phyloP scores from a whole-genome alignment of 2,113 vertebrate species.

The Eptatretus burgeri region DNA sequence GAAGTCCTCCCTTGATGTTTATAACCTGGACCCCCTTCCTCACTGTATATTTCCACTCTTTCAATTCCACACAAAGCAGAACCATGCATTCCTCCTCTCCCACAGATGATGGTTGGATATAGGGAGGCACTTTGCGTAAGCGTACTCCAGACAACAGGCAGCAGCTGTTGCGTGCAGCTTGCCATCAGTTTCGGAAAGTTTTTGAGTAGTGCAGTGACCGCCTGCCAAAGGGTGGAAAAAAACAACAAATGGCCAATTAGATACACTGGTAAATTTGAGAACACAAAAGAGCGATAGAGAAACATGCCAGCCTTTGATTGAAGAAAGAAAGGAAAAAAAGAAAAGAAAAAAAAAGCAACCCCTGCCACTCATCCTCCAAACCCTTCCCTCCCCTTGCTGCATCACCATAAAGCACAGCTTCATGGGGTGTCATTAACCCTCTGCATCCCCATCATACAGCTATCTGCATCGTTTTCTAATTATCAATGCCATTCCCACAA shows the following conservation, averaged over 20 bases:
- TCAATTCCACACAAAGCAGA: no score
- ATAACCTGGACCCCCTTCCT: not conserved
- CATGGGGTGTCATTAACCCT: not conserved
- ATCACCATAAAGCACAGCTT: not conserved
- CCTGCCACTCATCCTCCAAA: not conserved
- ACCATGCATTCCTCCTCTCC: not conserved
- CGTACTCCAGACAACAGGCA: slow-evolving; percentile 87
- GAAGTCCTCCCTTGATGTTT: not conserved
- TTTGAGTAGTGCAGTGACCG: slow-evolving; percentile 77
- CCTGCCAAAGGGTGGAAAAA: slow-evolving; percentile 18
- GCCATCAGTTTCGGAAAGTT: slow-evolving; percentile 95
- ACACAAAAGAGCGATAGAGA: no score
- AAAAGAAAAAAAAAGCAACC: no score
- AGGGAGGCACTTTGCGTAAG: slow-evolving; percentile 87
- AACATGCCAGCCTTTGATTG: no score
- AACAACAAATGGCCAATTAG: no score
- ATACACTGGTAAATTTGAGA: no score
- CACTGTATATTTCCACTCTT: not conserved
- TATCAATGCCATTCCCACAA: no score
- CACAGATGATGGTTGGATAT: slow-evolving; percentile 34
- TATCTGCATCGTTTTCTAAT: no score
- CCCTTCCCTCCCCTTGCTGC: not conserved
- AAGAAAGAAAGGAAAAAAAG: no score
- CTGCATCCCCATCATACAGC: no score
- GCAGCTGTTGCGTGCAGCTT: slow-evolving; percentile 83